Evolutionary conservation across 2,888 invertebrate genomes (phyloP), one percentile per base, ranked within the genome.

Genomic region (Marasmarcha lunaedactyla): DNA sequence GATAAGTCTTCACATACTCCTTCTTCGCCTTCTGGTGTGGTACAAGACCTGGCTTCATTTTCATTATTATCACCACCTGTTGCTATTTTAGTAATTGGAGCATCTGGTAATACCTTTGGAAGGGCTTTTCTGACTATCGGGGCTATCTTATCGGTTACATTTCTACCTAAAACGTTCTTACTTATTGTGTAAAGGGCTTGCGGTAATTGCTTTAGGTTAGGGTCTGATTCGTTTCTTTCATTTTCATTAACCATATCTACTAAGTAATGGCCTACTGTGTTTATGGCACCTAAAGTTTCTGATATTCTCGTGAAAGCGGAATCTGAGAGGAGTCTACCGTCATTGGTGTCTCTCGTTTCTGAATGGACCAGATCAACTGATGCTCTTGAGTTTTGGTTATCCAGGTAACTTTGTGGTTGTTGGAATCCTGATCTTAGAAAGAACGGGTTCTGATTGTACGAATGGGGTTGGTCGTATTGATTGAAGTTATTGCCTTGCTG

Each of bases 1-100:
- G 94, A 93, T 12, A 96, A 77, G 61, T 96, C 95, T 59, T 94
- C 91, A 57, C 96, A 96, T 46, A 89, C 87, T 20, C 96, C 96
- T 1, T 86, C 84, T 20, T 88, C 84, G 0, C 93, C 93, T 50
- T 90, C 91, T 0, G 95, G 94, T 0, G 95, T 94, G 2, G 89
- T 91, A 59, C 95, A 95, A 6, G 79, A 76, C 52, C 88, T 88
- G 37, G 87, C 85, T 10, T 86, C 85, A 46, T 87, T 86, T 64
- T 61, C 53, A 1, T 77, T 9, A 11, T 33, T 11, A 1, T 76
- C 48, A 12, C 86, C 84, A 1, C 68, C 71, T 30, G 76, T 69
- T 1, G 83, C 71, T 49, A 81, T 70, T 52, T 77, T 77, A 1
- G 64, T 76, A 5, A 72, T 81, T 0, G 78, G 77, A 10, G 83